Evolutionary conservation across 2,888 invertebrate genomes (phyloP).

Genomic region (Amblyjoppa fuscipennis): DNA sequence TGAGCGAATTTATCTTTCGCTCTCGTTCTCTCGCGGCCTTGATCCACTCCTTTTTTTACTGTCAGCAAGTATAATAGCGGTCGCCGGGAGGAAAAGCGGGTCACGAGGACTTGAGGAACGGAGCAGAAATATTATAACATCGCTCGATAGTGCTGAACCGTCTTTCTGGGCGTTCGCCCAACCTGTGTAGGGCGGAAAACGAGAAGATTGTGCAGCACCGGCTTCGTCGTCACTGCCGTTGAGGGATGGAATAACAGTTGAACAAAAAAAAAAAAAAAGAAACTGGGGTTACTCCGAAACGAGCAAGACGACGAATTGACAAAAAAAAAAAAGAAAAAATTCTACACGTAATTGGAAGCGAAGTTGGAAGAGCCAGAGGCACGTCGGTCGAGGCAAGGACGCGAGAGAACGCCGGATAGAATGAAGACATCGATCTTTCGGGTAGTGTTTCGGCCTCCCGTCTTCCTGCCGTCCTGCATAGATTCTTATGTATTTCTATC

Average conservation of each 20-base stretch:
- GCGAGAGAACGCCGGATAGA: conserved; percentile 12
- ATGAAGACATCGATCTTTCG: conserved; percentile 45
- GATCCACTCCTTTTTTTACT: conserved; percentile 30
- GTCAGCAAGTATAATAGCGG: conserved; percentile 4
- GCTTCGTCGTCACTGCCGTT: conserved; percentile 32
- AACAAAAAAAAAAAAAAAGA: neutral
- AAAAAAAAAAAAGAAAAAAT: conserved; percentile 7
- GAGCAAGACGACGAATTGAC: neutral
- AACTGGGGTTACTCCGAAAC: conserved; percentile 3
- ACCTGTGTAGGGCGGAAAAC: conserved; percentile 39
- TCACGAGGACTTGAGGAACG: conserved; percentile 10
- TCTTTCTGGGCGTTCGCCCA: conserved; percentile 11
- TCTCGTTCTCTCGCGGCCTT: conserved; percentile 22
- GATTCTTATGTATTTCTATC: conserved; percentile 17
- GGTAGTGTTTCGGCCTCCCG: conserved; percentile 30
- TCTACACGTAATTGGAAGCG: conserved; percentile 48
- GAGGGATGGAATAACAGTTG: conserved; percentile 51
- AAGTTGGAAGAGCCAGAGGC: conserved; percentile 19
- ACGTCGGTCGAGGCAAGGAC: conserved; percentile 12
- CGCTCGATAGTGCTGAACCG: conserved; percentile 32
- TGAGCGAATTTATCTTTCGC: neutral
- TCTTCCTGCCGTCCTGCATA: neutral
- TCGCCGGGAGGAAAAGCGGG: conserved; percentile 23
- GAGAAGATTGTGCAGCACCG: conserved; percentile 31
- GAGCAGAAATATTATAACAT: conserved; percentile 49